These are phyloP conservation scores for Aspiorhynchus laticeps DNA, from an alignment of 2,113 vertebrate species.

Conservation along the genomic window DNA sequence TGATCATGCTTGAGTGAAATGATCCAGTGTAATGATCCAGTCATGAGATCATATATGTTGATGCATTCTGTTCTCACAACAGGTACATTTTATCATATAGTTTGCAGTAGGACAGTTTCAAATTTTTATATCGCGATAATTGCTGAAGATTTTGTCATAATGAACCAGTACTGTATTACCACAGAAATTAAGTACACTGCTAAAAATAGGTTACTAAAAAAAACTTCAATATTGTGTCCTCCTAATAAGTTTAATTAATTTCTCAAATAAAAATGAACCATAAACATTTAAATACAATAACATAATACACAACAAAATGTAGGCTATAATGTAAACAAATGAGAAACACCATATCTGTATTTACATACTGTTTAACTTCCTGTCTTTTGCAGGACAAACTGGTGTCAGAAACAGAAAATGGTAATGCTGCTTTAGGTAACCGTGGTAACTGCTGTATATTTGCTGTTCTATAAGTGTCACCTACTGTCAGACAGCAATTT, in stretches of 20 bases:
- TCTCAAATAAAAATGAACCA: not conserved
- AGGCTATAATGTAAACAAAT: not conserved
- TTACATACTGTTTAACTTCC: not conserved
- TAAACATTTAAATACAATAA: not conserved
- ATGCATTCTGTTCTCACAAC: not conserved
- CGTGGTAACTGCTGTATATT: not conserved
- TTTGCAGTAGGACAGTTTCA: not conserved
- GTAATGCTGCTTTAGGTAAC: not conserved
- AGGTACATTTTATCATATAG: not conserved
- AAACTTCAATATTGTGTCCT: not conserved
- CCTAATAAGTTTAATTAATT: too few relatives aligned
- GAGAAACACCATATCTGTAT: too few relatives aligned
- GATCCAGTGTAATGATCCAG: not conserved
- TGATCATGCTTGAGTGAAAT: not conserved
- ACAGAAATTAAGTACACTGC: not conserved
- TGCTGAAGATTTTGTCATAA: not conserved
- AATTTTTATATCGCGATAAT: not conserved
- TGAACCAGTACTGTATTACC: not conserved
- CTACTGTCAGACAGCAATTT: not conserved
- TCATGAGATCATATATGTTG: not conserved
- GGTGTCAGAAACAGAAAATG: not conserved
- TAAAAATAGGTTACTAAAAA: not conserved
- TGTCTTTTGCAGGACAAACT: not conserved
- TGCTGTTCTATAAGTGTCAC: not conserved
- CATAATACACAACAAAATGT: not conserved